Percentiles rank a stretch among this genome's conserved stretches.
Evolutionary conservation across 1,140 invertebrate species (phyloP).

Genomic region (Drosophila quadrilineata): DNA sequence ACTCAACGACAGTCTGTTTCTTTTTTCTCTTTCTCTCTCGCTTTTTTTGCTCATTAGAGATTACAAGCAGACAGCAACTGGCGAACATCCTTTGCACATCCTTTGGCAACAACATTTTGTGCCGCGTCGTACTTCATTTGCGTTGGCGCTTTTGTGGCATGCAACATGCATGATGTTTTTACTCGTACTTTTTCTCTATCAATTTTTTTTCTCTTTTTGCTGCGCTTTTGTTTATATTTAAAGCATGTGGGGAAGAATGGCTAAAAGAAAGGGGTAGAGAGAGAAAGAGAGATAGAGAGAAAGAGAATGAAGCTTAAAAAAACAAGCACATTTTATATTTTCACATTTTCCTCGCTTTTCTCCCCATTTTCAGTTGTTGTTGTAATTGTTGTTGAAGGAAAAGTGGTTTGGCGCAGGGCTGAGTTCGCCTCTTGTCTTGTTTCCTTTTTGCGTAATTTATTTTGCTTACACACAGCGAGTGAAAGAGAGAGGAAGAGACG

Average conservation of each 20-base stretch:
- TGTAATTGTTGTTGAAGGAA: neutral
- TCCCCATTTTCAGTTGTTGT: neutral
- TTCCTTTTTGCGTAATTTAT: constrained; percentile 54
- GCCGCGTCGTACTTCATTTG: constrained; percentile 12
- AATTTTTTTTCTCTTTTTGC: no score
- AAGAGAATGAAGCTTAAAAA: neutral
- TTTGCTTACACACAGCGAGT: constrained; percentile 22
- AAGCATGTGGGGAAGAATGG: neutral
- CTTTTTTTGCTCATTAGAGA: constrained; percentile 52
- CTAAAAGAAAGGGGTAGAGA: neutral
- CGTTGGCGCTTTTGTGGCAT: neutral
- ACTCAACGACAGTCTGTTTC: neutral
- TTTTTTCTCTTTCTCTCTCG: no score
- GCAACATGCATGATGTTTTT: constrained; percentile 21
- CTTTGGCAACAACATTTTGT: neutral
- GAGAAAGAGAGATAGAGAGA: neutral
- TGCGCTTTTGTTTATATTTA: constrained; percentile 61
- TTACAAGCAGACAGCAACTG: neutral
- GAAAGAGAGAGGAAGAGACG: no score
- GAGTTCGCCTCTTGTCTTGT: constrained; percentile 25
- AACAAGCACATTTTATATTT: neutral
- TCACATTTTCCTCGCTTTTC: constrained; percentile 5
- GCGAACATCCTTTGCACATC: neutral
- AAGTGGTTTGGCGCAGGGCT: no score
- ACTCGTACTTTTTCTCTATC: no score